Base-by-base conservation (phyloP, 2,113 vertebrate species). In the Otus sunia region DNA sequence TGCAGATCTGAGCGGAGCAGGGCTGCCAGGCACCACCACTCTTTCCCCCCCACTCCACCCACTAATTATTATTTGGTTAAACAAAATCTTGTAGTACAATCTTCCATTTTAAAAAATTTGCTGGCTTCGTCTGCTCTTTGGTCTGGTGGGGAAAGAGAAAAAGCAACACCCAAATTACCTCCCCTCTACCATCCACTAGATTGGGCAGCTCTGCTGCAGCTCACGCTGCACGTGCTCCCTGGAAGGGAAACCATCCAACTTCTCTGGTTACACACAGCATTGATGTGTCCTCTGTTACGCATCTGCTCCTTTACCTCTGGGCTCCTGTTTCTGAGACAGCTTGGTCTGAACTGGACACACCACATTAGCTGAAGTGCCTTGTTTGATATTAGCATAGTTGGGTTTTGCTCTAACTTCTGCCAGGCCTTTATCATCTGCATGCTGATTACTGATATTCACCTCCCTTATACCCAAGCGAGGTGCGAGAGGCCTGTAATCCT, bases 401-500 rank as follows among this genome's bases (percentile, higher is more conserved):
- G 11, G 0, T 67, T 67, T 69, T 66, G 68, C 47, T 66, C 2
- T 41, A 67, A 52, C 12, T 86, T 86, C 71, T 73, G 75, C 39
- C 72, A 77, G 29, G 53, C 20, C 66, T 88, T 83, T 50, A 17
- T 74, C 45, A 26, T 52, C 86, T 39, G 32, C 2, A 0, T 39
- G 47, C 59, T 67, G 63, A 56, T 58, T 56, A 32, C 79, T 41
- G 76, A 14, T 71, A 30, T 16, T 92, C 37, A 6, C 80, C 52
- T 91, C 30, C 86, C 25, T 67, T 36, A 34, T 19, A 45, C 41
- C 16, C 62, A 34, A 50, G 76, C 0, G 0, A 94, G 60, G 64
- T 78, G 73, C 52, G 32, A 74, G 86, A 94, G 59, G 66, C 83
- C 49, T 39, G 43, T 68, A 87, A 92, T 91, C 73, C 64, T 77